Percentiles rank a stretch among this genome's conserved stretches.
Evolutionary conservation across 1,140 invertebrate genomes (phyloP).

Genomic region (Lepeophtheirus salmonis): DNA sequence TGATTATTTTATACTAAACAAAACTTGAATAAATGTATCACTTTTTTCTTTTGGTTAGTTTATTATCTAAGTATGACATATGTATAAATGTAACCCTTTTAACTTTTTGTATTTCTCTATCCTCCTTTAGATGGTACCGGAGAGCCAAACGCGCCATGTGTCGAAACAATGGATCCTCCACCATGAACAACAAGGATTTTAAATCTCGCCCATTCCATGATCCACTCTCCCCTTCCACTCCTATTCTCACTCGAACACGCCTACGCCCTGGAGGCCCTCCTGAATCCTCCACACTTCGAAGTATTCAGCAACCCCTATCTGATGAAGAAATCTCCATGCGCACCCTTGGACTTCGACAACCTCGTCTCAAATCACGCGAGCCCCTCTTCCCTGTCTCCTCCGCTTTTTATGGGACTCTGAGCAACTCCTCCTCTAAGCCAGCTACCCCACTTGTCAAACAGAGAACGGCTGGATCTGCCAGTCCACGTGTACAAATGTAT

Average conservation of each 20-base stretch:
- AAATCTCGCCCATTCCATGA: no score
- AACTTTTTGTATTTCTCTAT: no score
- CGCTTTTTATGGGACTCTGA: not conserved
- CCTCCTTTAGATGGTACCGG: not conserved
- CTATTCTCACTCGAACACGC: not conserved
- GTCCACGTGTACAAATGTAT: slow-evolving; percentile 1
- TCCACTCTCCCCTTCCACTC: no score
- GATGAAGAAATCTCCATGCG: not conserved
- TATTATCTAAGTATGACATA: no score
- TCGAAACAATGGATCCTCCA: not conserved
- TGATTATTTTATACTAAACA: no score
- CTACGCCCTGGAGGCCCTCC: not conserved
- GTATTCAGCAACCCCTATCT: not conserved
- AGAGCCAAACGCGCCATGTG: not conserved
- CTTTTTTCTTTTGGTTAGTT: no score
- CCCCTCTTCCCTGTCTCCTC: not conserved
- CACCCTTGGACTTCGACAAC: not conserved
- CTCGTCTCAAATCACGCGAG: not conserved
- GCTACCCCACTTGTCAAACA: slow-evolving; percentile 2
- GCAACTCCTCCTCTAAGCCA: not conserved
- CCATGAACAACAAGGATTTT: no score
- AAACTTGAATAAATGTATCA: no score
- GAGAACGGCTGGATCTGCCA: not conserved
- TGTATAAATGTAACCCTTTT: no score
- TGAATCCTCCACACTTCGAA: not conserved